Evolutionary conservation across 2,113 vertebrate species (phyloP), one percentile per base, ranked within the genome.

Genomic region (Glaucomys volans): DNA sequence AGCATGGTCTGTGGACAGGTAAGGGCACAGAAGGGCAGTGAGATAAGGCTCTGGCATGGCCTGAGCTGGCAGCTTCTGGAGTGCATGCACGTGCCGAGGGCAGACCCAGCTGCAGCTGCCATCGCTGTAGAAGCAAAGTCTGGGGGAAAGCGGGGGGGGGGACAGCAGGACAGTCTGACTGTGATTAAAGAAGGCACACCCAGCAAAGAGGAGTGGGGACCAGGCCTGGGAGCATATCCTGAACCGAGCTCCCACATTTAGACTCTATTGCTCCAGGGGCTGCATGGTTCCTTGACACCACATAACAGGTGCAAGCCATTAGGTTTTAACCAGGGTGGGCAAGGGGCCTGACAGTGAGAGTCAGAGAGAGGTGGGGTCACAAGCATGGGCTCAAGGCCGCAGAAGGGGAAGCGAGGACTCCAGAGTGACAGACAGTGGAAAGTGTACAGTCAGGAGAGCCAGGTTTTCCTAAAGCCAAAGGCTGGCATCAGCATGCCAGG

Each of bases 271-370:
- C 17, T 13, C 5, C 8, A 17, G 67, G 54, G 35, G 8, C 37
- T 44, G 30, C 8, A 5, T 35, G 42, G 16, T 35, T 50, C 64
- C 40, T 44, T 16, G 2, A 83, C 40, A 11, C 30, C 40, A 6
- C 3, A 18, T 54, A 28, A 14, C 62, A 44, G 62, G 40, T 10
- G 10, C 28, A 18, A 26, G 40, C 0, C 0, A 4, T 26, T 6
- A 0, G 0, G 35, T 40, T 11, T 79, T 28, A 80, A 59, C 9
- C n/a, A 81, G 30, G 42, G 26, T 30, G 3, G 37, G 37, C 14
- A 35, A 69, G 50, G 62, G n/a, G 69, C 22, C 52, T 44, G 18
- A 59, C 9, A 2, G 8, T 28, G 64, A 77, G 35, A 69, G 16
- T 7, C 2, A 35, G 54, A 77, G 57, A 20, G 42, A 3, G 35